Evolutionary conservation across 2,113 vertebrate species (phyloP), one percentile per base, ranked within the genome.

Genomic region (Gopherus evgoodei): DNA sequence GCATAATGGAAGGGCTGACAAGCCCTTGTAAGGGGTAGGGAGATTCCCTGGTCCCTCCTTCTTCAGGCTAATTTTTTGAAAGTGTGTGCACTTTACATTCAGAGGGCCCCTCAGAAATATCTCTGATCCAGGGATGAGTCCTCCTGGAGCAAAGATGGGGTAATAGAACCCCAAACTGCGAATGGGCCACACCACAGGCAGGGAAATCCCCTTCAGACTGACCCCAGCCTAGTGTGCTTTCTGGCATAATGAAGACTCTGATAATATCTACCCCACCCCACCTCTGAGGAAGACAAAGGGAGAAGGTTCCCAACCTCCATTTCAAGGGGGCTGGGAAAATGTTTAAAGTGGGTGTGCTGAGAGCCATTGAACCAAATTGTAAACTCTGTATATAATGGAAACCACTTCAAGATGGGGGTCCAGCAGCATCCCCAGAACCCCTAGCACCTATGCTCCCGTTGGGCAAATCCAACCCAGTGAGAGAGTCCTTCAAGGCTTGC

Each of bases 231-330:
- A 3, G 81, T 6, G 59, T 8, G 13, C 49, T 90, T 38, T 56
- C 82, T 24, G 50, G 2, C 16, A 5, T 12, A 42, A 44, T 35
- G 25, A 52, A 17, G 50, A 56, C n/a, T 5, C 31, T 17, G 49
- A 54, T 54, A 22, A 31, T 54, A 49, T 52, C 35, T 44, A n/a
- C 22, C 38, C 24, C 50, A 25, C n/a, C 17, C 72, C n/a, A 21
- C 81, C 52, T 24, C 35, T 59, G 2, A 2, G 2, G 0, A 8
- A 22, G 2, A 76, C 25, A 1, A 31, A 6, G 0, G 2, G 24
- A 50, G 17, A 52, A 14, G 3, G 17, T 19, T 29, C 17, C 3
- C 13, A 1, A 0, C 17, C 62, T 52, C 12, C 7, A 54, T 21
- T 54, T 54, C 21, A 54, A 21, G 21, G 53, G 53, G 3, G 21